These are phyloP conservation scores for Laticauda laticaudata DNA, from an alignment of 2,113 vertebrate species.

Conservation along the genomic window DNA sequence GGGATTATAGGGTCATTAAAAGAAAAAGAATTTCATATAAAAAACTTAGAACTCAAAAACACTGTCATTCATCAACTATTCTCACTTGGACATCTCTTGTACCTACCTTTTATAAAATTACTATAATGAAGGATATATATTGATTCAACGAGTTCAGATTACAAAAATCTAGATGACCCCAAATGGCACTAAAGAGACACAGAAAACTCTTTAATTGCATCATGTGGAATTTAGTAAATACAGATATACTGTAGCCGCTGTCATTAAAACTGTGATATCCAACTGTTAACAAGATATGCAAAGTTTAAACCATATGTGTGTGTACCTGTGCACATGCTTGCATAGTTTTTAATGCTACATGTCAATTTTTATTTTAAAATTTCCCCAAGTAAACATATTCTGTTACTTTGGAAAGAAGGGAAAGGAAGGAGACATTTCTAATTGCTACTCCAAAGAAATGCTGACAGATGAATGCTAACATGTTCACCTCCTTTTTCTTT, in stretches of 20 bases:
- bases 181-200: not conserved
- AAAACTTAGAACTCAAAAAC: not conserved
- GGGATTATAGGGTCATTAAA: not conserved
- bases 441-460: conserved; percentile 8
- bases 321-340: not conserved
- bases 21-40: no score
- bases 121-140: not conserved
- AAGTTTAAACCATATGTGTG: not conserved
- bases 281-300: not conserved
- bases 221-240: not conserved
- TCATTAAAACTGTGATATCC: not conserved
- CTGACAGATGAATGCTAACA: conserved; percentile 6
- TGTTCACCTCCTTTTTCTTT: not conserved
- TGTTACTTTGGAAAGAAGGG: not conserved
- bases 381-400: conserved; percentile 8
- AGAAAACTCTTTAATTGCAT: not conserved
- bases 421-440: not conserved
- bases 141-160: not conserved
- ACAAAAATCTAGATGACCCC: not conserved
- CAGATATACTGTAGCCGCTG: not conserved
- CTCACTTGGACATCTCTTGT: conserved; percentile 18
- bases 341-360: not conserved
- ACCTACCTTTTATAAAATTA: not conserved
- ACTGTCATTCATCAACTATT: not conserved
- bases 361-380: not conserved